phyloP scores from a whole-genome alignment of 2,797 vertebrate species.

The Coreius guichenoti region DNA sequence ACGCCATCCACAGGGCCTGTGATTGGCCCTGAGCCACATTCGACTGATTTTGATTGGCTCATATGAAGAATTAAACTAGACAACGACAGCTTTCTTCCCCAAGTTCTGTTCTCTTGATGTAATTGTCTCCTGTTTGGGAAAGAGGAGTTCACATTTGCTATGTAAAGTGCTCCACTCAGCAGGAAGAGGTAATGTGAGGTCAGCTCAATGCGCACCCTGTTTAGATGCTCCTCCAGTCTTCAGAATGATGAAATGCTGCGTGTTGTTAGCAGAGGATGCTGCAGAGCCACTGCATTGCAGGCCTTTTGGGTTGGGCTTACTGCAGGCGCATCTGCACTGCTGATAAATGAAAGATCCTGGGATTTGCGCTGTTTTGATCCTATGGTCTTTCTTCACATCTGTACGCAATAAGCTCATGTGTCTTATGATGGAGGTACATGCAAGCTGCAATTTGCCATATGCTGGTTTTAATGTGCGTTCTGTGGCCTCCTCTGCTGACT shows the following conservation, averaged over 20 bases:
- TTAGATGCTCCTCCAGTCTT: constrained; percentile 51
- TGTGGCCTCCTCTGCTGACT: constrained; percentile 26
- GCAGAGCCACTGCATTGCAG: constrained; percentile 67
- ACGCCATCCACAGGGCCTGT: constrained; percentile 13
- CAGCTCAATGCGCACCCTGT: constrained; percentile 53
- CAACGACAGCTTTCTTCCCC: not conserved
- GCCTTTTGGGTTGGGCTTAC: constrained; percentile 68
- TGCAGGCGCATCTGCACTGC: constrained; percentile 73
- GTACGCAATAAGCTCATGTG: not conserved
- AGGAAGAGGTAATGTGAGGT: constrained; percentile 52
- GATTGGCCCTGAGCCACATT: not conserved
- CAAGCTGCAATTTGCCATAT: not conserved
- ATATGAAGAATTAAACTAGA: constrained; percentile 14
- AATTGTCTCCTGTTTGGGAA: constrained; percentile 21
- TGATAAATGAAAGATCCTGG: constrained; percentile 57
- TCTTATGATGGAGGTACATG: not conserved
- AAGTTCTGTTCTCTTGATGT: not conserved
- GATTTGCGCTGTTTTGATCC: constrained; percentile 45
- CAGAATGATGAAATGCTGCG: constrained; percentile 37
- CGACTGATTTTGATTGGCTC: constrained; percentile 13
- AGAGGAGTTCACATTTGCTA: constrained; percentile 9
- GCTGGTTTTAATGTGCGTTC: constrained; percentile 4
- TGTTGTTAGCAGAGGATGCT: constrained; percentile 59
- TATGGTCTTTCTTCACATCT: not conserved
- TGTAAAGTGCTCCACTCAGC: constrained; percentile 37